Evolutionary conservation across 2,113 vertebrate species (phyloP).

Genomic region (Pomatostomus ruficeps): DNA sequence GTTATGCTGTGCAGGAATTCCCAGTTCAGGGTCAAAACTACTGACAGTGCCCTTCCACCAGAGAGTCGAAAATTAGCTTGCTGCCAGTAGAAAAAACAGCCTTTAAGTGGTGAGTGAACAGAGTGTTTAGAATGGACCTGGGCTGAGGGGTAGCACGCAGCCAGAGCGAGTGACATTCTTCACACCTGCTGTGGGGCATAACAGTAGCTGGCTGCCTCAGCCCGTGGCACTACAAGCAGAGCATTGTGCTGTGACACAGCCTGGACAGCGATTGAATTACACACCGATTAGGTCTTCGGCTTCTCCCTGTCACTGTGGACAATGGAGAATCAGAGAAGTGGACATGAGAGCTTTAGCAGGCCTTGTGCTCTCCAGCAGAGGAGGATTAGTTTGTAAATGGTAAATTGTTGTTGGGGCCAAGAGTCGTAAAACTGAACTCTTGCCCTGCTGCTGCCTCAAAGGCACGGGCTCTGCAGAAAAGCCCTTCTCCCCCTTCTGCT

Average conservation of each 20-base stretch:
- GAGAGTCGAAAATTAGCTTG: background rate
- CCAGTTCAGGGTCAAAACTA: background rate
- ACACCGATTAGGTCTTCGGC: constrained; percentile 64
- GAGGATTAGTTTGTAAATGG: constrained; percentile 66
- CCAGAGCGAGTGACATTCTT: constrained; percentile 56
- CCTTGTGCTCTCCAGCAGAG: constrained; percentile 52
- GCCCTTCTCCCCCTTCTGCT: background rate
- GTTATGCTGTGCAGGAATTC: background rate
- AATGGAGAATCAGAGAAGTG: constrained; percentile 67
- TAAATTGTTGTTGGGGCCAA: constrained; percentile 64
- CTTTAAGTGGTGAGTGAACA: constrained; percentile 46
- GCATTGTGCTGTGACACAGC: constrained; percentile 70
- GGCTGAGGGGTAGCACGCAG: constrained; percentile 59
- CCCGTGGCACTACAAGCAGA: constrained; percentile 69
- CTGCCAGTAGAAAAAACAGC: constrained; percentile 11
- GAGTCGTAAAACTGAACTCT: constrained; percentile 54
- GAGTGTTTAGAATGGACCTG: background rate
- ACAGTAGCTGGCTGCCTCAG: constrained; percentile 72
- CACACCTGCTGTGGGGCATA: constrained; percentile 80
- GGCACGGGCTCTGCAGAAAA: constrained; percentile 2
- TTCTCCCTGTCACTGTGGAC: constrained; percentile 57
- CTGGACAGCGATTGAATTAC: constrained; percentile 73
- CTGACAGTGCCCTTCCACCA: background rate
- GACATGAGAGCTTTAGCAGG: constrained; percentile 58
- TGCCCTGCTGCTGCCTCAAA: constrained; percentile 63